phyloP scores from a whole-genome alignment of 53 echinoderm and acorn worm species.

The Paelopatides confundens region DNA sequence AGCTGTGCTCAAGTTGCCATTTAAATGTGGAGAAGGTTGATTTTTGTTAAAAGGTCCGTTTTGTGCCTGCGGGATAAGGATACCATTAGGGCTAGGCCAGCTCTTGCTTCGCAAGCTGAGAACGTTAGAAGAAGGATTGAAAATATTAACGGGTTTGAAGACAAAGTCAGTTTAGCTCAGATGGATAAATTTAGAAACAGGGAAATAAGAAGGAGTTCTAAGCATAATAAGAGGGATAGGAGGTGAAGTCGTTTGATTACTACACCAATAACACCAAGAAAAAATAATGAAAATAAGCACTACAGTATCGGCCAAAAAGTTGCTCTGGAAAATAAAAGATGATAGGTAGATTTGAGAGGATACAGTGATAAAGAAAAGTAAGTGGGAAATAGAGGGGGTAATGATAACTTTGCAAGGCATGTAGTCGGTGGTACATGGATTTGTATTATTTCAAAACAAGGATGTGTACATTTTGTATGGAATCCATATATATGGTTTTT shows the following conservation, averaged over 20 bases:
- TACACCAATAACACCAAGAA: constrained; percentile 52
- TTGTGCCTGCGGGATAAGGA: constrained; percentile 64
- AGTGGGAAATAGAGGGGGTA: too few relatives aligned
- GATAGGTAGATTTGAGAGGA: too few relatives aligned
- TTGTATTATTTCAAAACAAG: too few relatives aligned
- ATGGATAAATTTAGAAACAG: constrained; percentile 42
- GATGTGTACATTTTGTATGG: too few relatives aligned
- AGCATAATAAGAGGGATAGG: constrained; percentile 47
- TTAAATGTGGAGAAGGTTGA: constrained; percentile 63
- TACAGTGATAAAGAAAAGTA: too few relatives aligned
- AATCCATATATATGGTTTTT: too few relatives aligned
- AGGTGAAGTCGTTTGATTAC: constrained; percentile 64
- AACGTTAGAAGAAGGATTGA: constrained; percentile 52
- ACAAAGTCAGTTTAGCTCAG: neutral
- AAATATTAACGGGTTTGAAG: neutral
- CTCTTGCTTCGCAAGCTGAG: constrained; percentile 65
- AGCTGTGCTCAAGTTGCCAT: constrained; percentile 81
- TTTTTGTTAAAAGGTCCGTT: constrained; percentile 32
- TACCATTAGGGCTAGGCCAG: constrained; percentile 65
- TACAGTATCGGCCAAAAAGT: too few relatives aligned
- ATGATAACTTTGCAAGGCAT: too few relatives aligned
- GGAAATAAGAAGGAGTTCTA: constrained; percentile 58
- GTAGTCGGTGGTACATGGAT: too few relatives aligned
- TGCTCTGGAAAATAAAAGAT: too few relatives aligned
- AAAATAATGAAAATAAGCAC: constrained; percentile 46